Conservation (phyloP, 1,140 invertebrate genomes). For the Orussus abietinus region DNA sequence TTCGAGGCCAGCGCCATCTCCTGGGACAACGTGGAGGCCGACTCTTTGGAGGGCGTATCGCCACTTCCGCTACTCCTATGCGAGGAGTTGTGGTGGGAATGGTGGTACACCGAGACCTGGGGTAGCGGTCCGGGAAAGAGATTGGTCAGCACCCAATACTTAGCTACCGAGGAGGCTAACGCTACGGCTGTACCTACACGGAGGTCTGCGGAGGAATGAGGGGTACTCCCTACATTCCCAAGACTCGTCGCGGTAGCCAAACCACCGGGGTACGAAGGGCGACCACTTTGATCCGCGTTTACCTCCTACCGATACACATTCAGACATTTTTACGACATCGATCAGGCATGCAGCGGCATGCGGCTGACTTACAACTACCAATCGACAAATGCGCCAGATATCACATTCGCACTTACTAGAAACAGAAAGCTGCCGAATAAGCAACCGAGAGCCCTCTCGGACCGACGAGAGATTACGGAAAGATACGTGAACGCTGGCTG, state of each 20-base stretch:
- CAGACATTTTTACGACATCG: slow-evolving; percentile 52
- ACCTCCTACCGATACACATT: slow-evolving; percentile 54
- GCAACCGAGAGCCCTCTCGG: too few species aligned
- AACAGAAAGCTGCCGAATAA: too few species aligned
- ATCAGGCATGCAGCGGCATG: slow-evolving; percentile 48
- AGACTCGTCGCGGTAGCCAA: slow-evolving; percentile 44
- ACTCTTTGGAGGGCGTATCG: slow-evolving; percentile 38
- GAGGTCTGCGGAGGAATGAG: slow-evolving; percentile 47
- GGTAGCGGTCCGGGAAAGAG: slow-evolving; percentile 54
- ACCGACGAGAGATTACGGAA: too few species aligned
- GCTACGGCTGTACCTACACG: slow-evolving; percentile 54
- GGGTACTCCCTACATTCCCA: slow-evolving; percentile 46
- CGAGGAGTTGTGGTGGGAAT: slow-evolving; percentile 44
- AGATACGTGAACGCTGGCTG: too few species aligned
- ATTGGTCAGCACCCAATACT: slow-evolving; percentile 57
- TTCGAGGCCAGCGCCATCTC: slow-evolving; percentile 45
- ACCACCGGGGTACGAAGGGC: slow-evolving; percentile 46
- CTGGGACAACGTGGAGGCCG: slow-evolving; percentile 37
- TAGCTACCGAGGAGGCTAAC: slow-evolving; percentile 54
- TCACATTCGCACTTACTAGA: too few species aligned
- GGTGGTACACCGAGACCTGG: slow-evolving; percentile 52
- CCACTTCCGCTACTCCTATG: slow-evolving; percentile 33
- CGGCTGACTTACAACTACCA: slow-evolving; percentile 33
- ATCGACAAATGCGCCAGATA: slow-evolving; percentile 37
- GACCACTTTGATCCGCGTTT: slow-evolving; percentile 49